phyloP scores from a whole-genome alignment of 2,797 vertebrate genomes.

The Cossypha caffra region DNA sequence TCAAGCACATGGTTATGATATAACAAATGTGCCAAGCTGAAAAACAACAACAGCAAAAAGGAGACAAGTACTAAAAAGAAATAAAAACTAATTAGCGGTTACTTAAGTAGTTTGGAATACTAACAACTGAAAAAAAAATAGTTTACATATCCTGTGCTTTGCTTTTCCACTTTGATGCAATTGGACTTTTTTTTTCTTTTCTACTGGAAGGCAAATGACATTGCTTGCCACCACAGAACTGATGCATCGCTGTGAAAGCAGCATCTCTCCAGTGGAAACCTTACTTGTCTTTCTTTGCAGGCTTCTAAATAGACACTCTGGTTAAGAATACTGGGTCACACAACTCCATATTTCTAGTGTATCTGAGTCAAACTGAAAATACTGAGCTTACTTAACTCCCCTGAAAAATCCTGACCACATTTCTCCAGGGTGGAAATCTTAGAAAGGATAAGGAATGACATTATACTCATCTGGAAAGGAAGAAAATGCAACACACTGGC shows the following conservation, averaged over 20 bases:
- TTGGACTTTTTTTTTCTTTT: not conserved
- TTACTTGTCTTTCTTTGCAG: not conserved
- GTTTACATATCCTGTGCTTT: not conserved
- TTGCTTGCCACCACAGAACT: not conserved
- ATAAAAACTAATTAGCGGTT: slow-evolving; percentile 14
- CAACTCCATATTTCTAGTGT: not conserved
- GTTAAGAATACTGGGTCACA: not conserved
- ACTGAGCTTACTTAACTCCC: not conserved
- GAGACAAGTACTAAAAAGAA: not conserved
- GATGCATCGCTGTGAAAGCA: not conserved
- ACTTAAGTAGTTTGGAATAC: slow-evolving; percentile 10
- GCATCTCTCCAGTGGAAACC: not conserved
- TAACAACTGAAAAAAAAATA: slow-evolving; percentile 13
- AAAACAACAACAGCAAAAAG: not conserved
- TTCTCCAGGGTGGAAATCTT: slow-evolving; percentile 30
- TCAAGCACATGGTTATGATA: not conserved
- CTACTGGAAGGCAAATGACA: not conserved
- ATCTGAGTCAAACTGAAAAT: not conserved
- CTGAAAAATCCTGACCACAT: slow-evolving; percentile 8
- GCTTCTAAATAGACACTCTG: not conserved
- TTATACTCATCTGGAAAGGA: not conserved
- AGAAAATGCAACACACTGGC: not conserved
- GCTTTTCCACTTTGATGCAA: not conserved
- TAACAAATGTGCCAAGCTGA: not conserved
- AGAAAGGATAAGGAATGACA: slow-evolving; percentile 9